Evolutionary conservation across 2,888 invertebrate species (phyloP).

Genomic region (Alentia gelatinosa): DNA sequence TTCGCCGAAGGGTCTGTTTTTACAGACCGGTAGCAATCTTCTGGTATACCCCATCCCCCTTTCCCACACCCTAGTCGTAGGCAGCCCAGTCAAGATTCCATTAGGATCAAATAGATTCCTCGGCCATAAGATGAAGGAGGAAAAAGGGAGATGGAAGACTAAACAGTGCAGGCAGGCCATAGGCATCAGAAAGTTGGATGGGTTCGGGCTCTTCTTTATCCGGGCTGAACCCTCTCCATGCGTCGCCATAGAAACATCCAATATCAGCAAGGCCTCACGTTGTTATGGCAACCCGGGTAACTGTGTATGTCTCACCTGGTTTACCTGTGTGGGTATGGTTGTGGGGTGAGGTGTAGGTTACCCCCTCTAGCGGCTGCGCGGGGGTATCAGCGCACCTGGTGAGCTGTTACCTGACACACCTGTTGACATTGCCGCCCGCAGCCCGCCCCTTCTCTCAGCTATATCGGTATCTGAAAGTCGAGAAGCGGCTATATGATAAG

Average conservation of each 20-base stretch:
- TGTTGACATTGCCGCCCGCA: background rate
- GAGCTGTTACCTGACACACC: background rate
- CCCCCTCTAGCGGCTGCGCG: background rate
- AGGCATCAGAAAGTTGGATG: background rate
- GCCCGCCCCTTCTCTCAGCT: background rate
- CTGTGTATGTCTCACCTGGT: background rate
- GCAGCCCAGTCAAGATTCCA: background rate
- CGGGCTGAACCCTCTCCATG: background rate
- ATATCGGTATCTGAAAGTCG: background rate
- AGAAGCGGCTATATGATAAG: background rate
- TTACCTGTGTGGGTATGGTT: background rate
- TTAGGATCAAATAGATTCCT: background rate
- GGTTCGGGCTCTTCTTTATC: background rate
- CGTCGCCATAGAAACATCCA: background rate
- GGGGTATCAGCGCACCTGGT: background rate
- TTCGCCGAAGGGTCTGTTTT: background rate
- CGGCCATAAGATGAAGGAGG: background rate
- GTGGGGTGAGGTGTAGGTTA: background rate
- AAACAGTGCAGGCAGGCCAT: background rate
- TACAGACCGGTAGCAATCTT: background rate
- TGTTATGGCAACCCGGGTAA: constrained; percentile 8
- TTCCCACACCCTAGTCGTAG: too few relatives aligned
- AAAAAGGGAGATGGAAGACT: background rate
- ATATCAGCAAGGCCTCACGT: background rate
- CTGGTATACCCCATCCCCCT: background rate